Percentiles rank a stretch among this genome's conserved stretches.
These are phyloP conservation scores for Zosterops japonicus DNA, from an alignment of 2,113 vertebrate species.

Conservation along the genomic window DNA sequence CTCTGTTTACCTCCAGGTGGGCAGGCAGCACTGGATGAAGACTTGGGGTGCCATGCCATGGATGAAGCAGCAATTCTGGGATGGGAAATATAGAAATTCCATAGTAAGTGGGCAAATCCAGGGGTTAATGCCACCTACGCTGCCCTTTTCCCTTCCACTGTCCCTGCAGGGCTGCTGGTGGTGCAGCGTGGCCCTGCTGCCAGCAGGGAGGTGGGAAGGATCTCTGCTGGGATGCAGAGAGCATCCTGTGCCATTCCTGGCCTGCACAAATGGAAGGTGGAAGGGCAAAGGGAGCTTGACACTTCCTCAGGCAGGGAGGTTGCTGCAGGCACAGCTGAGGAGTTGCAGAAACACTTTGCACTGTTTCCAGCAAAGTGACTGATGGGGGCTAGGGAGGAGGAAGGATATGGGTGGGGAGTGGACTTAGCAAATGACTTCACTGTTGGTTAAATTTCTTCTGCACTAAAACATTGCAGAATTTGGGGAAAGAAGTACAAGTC, in stretches of 20 bases:
- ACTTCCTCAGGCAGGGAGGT: not conserved
- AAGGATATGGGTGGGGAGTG: not conserved
- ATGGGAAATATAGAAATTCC: fast-evolving
- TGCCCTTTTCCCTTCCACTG: not conserved
- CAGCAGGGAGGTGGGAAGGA: not conserved
- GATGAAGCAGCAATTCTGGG: not conserved
- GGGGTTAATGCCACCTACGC: not conserved
- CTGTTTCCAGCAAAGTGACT: not conserved
- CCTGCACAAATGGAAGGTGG: not conserved
- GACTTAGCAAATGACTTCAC: slow-evolving; percentile 4
- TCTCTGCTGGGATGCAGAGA: not conserved
- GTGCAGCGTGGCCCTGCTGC: fast-evolving
- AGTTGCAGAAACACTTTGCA: not conserved
- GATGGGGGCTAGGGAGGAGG: not conserved
- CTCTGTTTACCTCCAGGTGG: not conserved
- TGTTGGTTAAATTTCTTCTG: not conserved
- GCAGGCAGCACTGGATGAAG: not conserved
- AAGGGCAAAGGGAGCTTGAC: not conserved
- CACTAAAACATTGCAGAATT: not conserved
- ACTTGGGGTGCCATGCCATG: fast-evolving
- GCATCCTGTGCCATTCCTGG: not conserved
- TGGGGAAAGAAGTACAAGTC: not conserved
- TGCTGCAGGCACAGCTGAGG: not conserved
- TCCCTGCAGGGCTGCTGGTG: not conserved
- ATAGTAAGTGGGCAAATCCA: not conserved